phyloP scores from a whole-genome alignment of 2,113 vertebrate species.

The Macrotis lagotis region DNA sequence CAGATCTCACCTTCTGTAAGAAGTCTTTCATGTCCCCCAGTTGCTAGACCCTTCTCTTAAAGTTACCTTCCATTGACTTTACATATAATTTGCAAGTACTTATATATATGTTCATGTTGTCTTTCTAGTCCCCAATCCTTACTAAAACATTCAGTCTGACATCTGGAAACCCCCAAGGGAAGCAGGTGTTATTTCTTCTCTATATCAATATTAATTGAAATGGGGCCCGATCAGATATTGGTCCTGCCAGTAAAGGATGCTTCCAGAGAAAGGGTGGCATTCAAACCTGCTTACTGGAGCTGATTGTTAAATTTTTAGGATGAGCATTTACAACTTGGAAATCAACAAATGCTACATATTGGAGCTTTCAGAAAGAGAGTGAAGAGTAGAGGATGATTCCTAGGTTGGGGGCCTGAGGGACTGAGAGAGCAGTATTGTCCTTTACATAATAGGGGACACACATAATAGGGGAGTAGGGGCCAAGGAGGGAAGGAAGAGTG shows the following conservation, averaged over 20 bases:
- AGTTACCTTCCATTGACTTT: neutral
- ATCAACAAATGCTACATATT: too few relatives aligned
- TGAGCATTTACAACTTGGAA: too few relatives aligned
- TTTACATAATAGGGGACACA: too few relatives aligned
- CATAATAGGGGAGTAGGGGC: too few relatives aligned
- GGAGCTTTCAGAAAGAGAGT: too few relatives aligned
- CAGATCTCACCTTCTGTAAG: neutral
- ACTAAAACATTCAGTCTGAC: neutral
- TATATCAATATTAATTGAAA: neutral
- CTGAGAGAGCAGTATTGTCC: too few relatives aligned
- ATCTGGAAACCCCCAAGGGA: neutral
- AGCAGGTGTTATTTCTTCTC: neutral
- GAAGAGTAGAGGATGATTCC: too few relatives aligned
- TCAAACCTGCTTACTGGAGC: too few relatives aligned
- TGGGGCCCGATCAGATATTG: neutral
- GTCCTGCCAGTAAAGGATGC: neutral
- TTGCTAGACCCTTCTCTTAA: neutral
- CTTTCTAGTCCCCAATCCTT: neutral
- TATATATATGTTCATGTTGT: neutral
- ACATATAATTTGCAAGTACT: too few relatives aligned
- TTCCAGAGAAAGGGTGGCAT: neutral
- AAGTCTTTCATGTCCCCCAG: neutral
- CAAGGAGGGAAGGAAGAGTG: too few relatives aligned
- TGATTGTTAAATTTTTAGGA: too few relatives aligned
- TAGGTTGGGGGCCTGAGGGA: too few relatives aligned